Conservation (phyloP, 2,888 invertebrate species). For the Perizoma affinitatum region DNA sequence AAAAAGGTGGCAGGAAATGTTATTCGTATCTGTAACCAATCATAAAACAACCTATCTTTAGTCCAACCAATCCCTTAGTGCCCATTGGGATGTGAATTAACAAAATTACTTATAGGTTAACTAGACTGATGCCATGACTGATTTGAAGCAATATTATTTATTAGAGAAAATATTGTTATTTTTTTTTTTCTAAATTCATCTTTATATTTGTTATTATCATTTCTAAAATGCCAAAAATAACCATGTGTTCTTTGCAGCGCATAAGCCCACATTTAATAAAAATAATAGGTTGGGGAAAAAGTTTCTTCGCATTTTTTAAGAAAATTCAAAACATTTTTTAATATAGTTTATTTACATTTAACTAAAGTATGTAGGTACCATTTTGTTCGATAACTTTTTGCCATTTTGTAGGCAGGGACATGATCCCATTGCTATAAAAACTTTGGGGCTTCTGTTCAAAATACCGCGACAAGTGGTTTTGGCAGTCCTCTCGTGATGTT, state of each 20-base stretch:
- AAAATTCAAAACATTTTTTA: too few species aligned
- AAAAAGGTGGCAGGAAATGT: too few species aligned
- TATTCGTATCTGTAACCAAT: constrained; percentile 29
- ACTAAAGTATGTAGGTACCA: too few species aligned
- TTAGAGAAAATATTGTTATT: constrained; percentile 63
- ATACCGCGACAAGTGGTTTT: too few species aligned
- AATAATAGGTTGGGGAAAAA: too few species aligned
- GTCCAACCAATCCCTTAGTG: constrained; percentile 45
- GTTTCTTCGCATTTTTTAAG: too few species aligned
- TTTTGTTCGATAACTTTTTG: too few species aligned
- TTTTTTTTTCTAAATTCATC: constrained; percentile 41
- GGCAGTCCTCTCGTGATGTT: too few species aligned
- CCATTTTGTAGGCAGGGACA: too few species aligned
- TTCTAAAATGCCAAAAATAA: constrained; percentile 41
- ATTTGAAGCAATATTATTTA: constrained; percentile 82
- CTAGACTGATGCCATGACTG: constrained; percentile 81
- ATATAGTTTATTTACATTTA: too few species aligned
- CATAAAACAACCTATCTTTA: constrained; percentile 44
- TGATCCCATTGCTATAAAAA: too few species aligned
- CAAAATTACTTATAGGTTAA: constrained; percentile 50
- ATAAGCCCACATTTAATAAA: constrained; percentile 7
- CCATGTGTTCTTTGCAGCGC: constrained; percentile 17
- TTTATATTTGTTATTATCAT: constrained; percentile 18
- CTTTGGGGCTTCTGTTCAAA: too few species aligned
- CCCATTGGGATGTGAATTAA: constrained; percentile 44